These are phyloP conservation scores for Balanococcus diminutus DNA, from an alignment of 2,888 invertebrate species.

Conservation along the genomic window DNA sequence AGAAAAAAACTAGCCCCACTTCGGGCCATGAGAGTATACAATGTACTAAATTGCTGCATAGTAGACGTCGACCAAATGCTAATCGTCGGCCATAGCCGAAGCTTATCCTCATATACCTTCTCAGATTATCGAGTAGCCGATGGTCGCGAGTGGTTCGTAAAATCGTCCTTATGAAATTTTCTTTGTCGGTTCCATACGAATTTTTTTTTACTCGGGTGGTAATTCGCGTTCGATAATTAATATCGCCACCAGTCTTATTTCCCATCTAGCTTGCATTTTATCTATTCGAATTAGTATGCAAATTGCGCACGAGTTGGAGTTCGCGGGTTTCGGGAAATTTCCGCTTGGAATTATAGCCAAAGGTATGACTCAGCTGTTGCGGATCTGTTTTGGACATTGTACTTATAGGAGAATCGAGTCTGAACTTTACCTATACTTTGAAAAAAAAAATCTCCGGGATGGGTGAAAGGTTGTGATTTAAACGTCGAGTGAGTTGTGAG, in stretches of 20 bases:
- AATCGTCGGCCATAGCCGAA: background rate
- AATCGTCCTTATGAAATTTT: background rate
- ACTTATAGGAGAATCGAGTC: background rate
- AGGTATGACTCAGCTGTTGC: background rate
- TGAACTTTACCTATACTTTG: background rate
- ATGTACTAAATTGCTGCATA: background rate
- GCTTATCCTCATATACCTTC: background rate
- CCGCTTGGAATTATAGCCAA: background rate
- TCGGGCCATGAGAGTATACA: background rate
- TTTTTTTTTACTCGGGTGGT: background rate
- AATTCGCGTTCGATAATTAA: background rate
- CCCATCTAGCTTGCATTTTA: no score
- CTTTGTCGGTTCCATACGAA: background rate
- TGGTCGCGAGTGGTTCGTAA: slow-evolving; percentile 23
- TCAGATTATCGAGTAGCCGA: slow-evolving; percentile 14
- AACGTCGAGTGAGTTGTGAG: background rate
- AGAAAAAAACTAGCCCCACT: background rate
- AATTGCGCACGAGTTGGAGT: background rate
- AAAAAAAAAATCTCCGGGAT: background rate
- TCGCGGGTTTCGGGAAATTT: background rate
- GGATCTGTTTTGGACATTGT: background rate
- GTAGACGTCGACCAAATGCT: background rate
- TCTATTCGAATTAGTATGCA: background rate
- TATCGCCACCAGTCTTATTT: no score
- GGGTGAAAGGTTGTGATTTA: background rate